Base-by-base conservation (phyloP, 2,888 invertebrate genomes). In the Panorpa germanica region DNA sequence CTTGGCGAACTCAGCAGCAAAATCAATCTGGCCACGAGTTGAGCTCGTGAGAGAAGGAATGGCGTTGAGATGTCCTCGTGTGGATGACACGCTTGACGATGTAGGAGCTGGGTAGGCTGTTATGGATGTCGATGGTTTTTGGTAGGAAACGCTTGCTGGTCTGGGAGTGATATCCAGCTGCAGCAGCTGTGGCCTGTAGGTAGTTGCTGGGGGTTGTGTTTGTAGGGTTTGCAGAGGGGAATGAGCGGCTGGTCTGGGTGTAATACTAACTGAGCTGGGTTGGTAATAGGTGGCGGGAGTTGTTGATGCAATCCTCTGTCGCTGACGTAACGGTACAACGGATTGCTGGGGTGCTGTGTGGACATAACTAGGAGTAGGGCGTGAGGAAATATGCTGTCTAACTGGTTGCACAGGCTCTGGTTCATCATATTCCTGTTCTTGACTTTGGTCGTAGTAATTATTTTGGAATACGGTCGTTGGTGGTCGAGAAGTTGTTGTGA, bases 1-100 rank as follows among this genome's bases (percentile, higher is more conserved):
- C 43, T 67, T 70, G 36, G 75, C 74, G 43, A 78, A 72, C 51
- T 78, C 77, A 20, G 71, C 70, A 34, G 74, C 76, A 38, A 77
- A 77, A 49, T 77, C 73, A 19, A 64, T 65, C 37, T 46, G 48
- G 32, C 39, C 40, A 25, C 36, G 16, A 34, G 35, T 24, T n/a
- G n/a, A n/a, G n/a, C n/a, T n/a, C n/a, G n/a, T 11, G 14, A 4
- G 38, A 28, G 41, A 38, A 36, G 36, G 43, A 34, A 39, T 40
- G 41, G 28, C 15, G 41, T 31, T 37, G 29, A 37, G 34, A 44
- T 34, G 11, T 28, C 14, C 21, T 28, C 24, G 23, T 20, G 35
- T 28, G 20, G 29, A 17, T 20, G 25, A 41, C 36, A 18, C 41
- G 42, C 4, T 46, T 53, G 49, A 34, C 50, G 46, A 13, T 1